A percentile compares a stretch with the other conserved stretches of the same genome.
Evolutionary conservation across 2,888 invertebrate species (phyloP).

Genomic region (Pseudococcus longispinus): DNA sequence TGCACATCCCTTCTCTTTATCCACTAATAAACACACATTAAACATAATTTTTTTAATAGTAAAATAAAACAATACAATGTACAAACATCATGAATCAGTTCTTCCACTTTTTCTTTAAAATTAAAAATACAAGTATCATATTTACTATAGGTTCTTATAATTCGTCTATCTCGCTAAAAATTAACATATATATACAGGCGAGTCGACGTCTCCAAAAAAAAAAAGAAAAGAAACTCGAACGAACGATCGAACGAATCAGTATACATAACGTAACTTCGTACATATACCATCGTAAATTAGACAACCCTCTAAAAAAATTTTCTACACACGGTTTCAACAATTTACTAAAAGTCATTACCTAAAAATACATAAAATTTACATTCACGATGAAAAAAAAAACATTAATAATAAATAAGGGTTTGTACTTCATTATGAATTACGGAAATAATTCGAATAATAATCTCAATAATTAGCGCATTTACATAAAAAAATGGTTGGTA

Average conservation of each 20-base stretch:
- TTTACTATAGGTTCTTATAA: conserved; percentile 41
- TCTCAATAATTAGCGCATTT: conserved; percentile 30
- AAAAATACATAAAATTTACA: conserved; percentile 38
- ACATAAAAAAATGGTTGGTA: conserved; percentile 47
- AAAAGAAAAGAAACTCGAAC: not conserved
- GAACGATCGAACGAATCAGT: not conserved
- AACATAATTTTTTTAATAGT: conserved; percentile 55
- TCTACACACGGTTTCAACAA: conserved; percentile 41
- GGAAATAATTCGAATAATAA: conserved; percentile 41
- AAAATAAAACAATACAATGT: conserved; percentile 55
- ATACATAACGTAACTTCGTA: conserved; percentile 28
- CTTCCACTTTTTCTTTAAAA: conserved; percentile 48
- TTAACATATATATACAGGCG: conserved; percentile 40
- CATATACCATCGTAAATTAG: conserved; percentile 32
- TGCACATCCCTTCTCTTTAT: not conserved
- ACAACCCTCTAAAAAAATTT: conserved; percentile 44
- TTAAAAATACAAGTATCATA: conserved; percentile 51
- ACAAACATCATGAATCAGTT: conserved; percentile 54
- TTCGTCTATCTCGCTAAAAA: conserved; percentile 6
- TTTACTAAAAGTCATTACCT: conserved; percentile 40
- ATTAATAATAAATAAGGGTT: conserved; percentile 18
- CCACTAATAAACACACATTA: not conserved
- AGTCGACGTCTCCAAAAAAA: not conserved
- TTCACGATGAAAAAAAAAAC: conserved; percentile 33
- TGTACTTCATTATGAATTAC: conserved; percentile 48